phyloP scores from a whole-genome alignment of 2,113 vertebrate species.

The Climacteris rufus region DNA sequence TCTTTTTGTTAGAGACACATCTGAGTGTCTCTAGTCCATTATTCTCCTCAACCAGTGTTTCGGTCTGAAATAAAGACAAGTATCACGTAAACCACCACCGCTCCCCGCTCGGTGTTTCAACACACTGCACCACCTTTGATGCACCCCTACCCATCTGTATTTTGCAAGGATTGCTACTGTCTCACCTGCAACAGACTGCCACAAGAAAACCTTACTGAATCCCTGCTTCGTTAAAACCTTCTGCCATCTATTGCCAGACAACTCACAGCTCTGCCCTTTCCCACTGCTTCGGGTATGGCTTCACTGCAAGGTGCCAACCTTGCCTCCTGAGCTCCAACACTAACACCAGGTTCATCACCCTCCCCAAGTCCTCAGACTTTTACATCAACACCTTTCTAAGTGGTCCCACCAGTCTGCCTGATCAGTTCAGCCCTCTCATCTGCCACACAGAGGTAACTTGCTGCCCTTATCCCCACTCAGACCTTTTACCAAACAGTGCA shows the following conservation, averaged over 20 bases:
- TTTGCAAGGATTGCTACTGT: background rate
- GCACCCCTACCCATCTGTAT: background rate
- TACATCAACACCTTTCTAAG: background rate
- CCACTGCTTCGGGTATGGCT: rapidly evolving
- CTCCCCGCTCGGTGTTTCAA: background rate
- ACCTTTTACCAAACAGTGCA: background rate
- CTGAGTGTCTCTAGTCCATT: background rate
- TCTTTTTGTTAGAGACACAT: background rate
- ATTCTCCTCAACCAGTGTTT: background rate
- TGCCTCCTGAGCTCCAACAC: background rate
- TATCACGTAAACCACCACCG: background rate
- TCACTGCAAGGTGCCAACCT: background rate
- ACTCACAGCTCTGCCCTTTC: background rate
- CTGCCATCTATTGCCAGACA: background rate
- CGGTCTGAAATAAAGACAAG: background rate
- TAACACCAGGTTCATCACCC: background rate
- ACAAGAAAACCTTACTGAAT: background rate
- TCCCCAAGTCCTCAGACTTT: background rate
- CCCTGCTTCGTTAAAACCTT: background rate
- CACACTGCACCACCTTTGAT: background rate
- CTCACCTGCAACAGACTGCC: background rate
- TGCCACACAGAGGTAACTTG: background rate
- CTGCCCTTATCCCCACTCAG: background rate
- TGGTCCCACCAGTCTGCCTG: background rate
- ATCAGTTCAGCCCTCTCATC: background rate